phyloP scores from a whole-genome alignment of 2,888 invertebrate genomes.

The Ariolimax columbianus region DNA sequence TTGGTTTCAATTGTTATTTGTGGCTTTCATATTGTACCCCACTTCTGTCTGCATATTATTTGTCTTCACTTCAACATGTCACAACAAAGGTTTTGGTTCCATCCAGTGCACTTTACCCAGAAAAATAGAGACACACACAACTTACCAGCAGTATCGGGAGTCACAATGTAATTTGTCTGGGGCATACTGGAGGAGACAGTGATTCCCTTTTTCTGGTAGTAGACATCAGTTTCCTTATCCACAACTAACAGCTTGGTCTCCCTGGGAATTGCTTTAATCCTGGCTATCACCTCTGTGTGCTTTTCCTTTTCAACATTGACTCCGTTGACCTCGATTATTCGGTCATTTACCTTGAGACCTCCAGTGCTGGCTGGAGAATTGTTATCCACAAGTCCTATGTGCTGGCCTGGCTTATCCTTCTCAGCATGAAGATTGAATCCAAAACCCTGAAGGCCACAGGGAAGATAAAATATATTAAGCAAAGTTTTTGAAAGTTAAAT shows the following conservation, averaged over 20 bases:
- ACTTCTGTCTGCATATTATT: no score
- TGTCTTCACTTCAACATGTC: no score
- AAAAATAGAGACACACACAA: background rate
- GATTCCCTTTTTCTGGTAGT: slow-evolving; percentile 83
- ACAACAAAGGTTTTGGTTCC: background rate
- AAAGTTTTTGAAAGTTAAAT: background rate
- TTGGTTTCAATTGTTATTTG: no score
- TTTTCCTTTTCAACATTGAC: slow-evolving; percentile 90
- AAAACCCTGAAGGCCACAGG: slow-evolving; percentile 85
- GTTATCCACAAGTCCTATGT: slow-evolving; percentile 94
- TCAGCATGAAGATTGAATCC: slow-evolving; percentile 99
- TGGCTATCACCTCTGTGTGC: slow-evolving; percentile 92
- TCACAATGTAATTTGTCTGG: slow-evolving; percentile 54
- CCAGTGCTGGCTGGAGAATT: slow-evolving; percentile 82
- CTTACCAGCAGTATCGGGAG: slow-evolving; percentile 31
- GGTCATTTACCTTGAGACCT: slow-evolving; percentile 88
- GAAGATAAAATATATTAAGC: background rate
- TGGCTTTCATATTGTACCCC: no score
- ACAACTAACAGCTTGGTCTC: slow-evolving; percentile 93
- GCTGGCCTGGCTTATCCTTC: slow-evolving; percentile 94
- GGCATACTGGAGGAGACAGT: slow-evolving; percentile 58
- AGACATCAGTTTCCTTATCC: slow-evolving; percentile 86
- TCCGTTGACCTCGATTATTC: slow-evolving; percentile 88
- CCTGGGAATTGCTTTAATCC: slow-evolving; percentile 89
- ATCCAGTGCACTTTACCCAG: background rate